phyloP scores from a whole-genome alignment of 30 jellyfish, hydroid and myxozoan species.

The Cassiopea andromeda region DNA sequence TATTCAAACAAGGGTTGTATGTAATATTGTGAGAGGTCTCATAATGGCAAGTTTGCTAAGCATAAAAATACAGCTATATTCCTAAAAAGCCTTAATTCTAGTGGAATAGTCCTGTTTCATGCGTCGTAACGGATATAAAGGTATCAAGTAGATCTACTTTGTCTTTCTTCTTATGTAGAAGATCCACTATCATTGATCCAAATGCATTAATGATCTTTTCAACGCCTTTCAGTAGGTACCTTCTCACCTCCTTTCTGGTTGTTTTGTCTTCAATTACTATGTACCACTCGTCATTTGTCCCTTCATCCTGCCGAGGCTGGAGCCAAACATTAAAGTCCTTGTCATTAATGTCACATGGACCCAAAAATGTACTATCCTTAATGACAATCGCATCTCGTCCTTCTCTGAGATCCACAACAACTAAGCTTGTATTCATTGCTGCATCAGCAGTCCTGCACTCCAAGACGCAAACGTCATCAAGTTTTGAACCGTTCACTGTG shows the following conservation, averaged over 20 bases:
- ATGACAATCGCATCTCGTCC: conserved; percentile 59
- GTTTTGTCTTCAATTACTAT: conserved; percentile 8
- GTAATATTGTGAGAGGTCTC: too few relatives aligned
- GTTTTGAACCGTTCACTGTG: conserved; percentile 33
- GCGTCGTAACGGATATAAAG: conserved; percentile 55
- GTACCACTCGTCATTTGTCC: conserved; percentile 36
- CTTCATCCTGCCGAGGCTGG: conserved; percentile 35
- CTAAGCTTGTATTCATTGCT: not conserved
- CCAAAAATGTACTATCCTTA: conserved; percentile 70
- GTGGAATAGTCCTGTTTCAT: conserved; percentile 48
- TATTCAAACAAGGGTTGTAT: too few relatives aligned
- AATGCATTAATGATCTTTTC: conserved; percentile 64
- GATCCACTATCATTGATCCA: conserved; percentile 48
- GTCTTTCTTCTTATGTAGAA: conserved; percentile 18
- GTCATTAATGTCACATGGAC: conserved; percentile 59
- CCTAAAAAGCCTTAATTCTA: too few relatives aligned
- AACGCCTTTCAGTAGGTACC: conserved; percentile 38
- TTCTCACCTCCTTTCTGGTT: not conserved
- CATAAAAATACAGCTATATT: too few relatives aligned
- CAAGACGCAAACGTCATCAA: conserved; percentile 51
- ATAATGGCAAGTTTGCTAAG: too few relatives aligned
- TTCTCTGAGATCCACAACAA: conserved; percentile 31
- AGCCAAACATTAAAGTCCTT: conserved; percentile 29
- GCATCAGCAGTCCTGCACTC: conserved; percentile 8
- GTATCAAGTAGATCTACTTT: conserved; percentile 24